Evolutionary conservation across 2,888 invertebrate species (phyloP).

Genomic region (Oscheius myriophilus): DNA sequence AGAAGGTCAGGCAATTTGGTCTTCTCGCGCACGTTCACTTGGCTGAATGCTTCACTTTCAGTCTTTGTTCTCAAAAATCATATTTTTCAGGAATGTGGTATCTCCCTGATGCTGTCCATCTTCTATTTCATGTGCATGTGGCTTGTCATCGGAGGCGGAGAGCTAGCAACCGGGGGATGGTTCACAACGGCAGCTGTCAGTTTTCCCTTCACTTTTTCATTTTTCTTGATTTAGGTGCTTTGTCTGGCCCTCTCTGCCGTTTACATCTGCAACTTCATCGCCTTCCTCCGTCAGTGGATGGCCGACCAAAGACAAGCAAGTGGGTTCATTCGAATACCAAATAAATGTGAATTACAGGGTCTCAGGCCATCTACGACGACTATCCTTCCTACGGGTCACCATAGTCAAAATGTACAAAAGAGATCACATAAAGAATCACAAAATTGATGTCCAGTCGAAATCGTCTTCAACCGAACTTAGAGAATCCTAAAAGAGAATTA

Average conservation of each 20-base stretch:
- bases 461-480: constrained; percentile 40
- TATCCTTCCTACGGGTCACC: constrained; percentile 20
- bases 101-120: constrained; percentile 16
- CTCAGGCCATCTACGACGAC: constrained; percentile 24
- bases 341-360: constrained; percentile 9
- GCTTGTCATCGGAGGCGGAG: constrained; percentile 13
- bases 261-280: constrained; percentile 14
- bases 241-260: constrained; percentile 5
- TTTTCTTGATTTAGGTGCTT: constrained; percentile 10
- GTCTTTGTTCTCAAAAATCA: too few species aligned
- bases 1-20: too few species aligned
- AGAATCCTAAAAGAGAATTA: constrained; percentile 17
- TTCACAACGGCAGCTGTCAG: constrained; percentile 15
- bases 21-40: too few species aligned
- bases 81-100: constrained; percentile 24
- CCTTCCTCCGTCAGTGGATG: constrained; percentile 22
- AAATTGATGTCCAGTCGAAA: constrained; percentile 47
- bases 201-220: too few species aligned
- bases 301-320: constrained; percentile 20
- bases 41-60: too few species aligned
- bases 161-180: constrained; percentile 11
- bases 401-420: neutral
- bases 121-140: constrained; percentile 30
- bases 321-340: constrained; percentile 19
- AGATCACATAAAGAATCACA: constrained; percentile 28